These are phyloP conservation scores for Macrophya alboannulata DNA, from an alignment of 2,888 invertebrate species.

Conservation along the genomic window DNA sequence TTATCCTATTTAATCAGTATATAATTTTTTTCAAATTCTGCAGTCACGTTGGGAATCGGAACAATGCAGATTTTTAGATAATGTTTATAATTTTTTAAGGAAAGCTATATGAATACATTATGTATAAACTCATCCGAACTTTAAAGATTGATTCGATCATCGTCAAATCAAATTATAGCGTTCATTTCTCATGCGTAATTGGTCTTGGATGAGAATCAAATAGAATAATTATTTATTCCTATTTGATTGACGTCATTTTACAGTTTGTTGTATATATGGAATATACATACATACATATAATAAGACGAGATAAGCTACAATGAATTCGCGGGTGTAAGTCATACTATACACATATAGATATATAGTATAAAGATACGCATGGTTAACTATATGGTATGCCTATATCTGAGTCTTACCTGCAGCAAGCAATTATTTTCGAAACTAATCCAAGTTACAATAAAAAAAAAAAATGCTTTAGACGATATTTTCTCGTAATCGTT, in stretches of 20 bases:
- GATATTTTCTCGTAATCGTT: background rate
- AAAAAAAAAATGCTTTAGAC: background rate
- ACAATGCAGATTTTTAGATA: background rate
- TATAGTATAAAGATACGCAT: no score
- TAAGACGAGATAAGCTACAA: background rate
- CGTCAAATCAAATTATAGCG: background rate
- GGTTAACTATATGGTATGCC: no score
- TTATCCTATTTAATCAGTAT: background rate
- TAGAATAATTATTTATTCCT: background rate
- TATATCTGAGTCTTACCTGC: background rate
- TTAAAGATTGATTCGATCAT: background rate
- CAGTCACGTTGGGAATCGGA: background rate
- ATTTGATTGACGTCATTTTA: slow-evolving; percentile 40
- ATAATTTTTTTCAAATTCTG: no score
- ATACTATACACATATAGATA: no score
- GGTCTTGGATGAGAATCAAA: slow-evolving; percentile 51
- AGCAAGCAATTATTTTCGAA: background rate
- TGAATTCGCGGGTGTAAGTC: background rate
- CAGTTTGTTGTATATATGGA: slow-evolving; percentile 3
- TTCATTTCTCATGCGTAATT: slow-evolving; percentile 36
- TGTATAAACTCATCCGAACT: background rate
- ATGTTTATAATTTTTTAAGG: background rate
- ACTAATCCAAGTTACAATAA: background rate
- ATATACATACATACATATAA: background rate
- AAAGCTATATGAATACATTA: background rate